Percentiles rank a stretch among this genome's conserved stretches.
Evolutionary conservation across 2,888 invertebrate species (phyloP).

Genomic region (Hyalella azteca): DNA sequence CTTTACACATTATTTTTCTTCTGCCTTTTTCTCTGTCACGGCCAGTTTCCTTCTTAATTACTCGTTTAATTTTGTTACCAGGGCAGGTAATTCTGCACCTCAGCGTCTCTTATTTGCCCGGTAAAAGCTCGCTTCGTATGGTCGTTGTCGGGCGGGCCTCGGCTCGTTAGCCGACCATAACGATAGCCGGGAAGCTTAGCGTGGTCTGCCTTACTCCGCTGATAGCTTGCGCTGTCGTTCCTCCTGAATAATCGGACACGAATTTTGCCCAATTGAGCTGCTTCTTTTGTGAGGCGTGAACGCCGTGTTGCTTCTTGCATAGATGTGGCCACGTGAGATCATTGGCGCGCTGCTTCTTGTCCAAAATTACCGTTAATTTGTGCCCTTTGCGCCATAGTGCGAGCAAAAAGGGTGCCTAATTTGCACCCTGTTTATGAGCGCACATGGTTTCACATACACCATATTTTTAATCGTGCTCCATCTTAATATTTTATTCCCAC

Average conservation of each 20-base stretch:
- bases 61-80: conserved; percentile 15
- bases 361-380: too few relatives aligned
- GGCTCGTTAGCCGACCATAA: conserved; percentile 34
- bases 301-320: too few relatives aligned
- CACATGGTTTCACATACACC: too few relatives aligned
- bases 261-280: conserved; percentile 33
- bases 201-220: conserved; percentile 29
- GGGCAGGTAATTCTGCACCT: conserved; percentile 35
- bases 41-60: conserved; percentile 13
- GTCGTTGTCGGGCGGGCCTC: conserved; percentile 24
- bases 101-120: conserved; percentile 28
- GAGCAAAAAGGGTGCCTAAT: not conserved
- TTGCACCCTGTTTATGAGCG: not conserved
- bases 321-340: not conserved
- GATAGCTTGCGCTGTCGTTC: conserved; percentile 28
- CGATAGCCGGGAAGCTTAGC: conserved; percentile 31
- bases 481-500: too few relatives aligned
- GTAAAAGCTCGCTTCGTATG: conserved; percentile 23
- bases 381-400: too few relatives aligned
- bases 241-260: conserved; percentile 24
- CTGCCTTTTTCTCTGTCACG: too few relatives aligned
- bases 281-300: conserved; percentile 19
- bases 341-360: not conserved
- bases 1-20: too few relatives aligned
- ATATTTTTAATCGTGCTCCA: too few relatives aligned